Conservation (phyloP, 2,797 vertebrate genomes). For the Thalassophryne amazonica region DNA sequence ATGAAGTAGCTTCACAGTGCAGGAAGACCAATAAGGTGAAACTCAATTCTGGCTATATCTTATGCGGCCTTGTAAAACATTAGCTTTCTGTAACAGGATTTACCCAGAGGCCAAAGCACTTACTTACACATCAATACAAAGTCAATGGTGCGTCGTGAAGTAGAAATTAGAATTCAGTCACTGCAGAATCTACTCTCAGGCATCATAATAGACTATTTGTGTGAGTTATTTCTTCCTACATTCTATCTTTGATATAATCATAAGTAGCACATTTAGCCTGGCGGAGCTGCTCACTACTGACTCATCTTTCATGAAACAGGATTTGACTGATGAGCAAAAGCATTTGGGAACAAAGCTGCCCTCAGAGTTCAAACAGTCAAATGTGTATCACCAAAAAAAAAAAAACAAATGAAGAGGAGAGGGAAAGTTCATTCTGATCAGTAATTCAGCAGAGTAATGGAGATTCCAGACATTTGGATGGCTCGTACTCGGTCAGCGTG, state of each 20-base stretch:
- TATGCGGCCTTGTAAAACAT: constrained; percentile 51
- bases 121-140: constrained; percentile 52
- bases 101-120: constrained; percentile 44
- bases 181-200: constrained; percentile 5
- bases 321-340: constrained; percentile 1
- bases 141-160: constrained; percentile 49
- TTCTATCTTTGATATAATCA: constrained; percentile 16
- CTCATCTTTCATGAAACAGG: neutral
- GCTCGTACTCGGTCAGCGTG: constrained; percentile 41
- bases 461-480: constrained; percentile 44
- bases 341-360: neutral
- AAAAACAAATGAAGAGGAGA: neutral
- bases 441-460: constrained; percentile 2
- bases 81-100: constrained; percentile 51
- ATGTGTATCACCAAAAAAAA: neutral
- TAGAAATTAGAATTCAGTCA: constrained; percentile 31
- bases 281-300: neutral
- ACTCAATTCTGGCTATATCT: constrained; percentile 40
- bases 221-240: neutral
- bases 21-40: constrained; percentile 38
- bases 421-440: neutral
- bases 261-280: neutral
- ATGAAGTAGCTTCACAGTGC: constrained; percentile 4
- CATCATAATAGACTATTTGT: neutral
- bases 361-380: neutral